A percentile compares a stretch with the other conserved stretches of the same genome.
These are phyloP conservation scores for Xylocopa sonorina DNA, from an alignment of 1,140 invertebrate genomes.

Conservation along the genomic window DNA sequence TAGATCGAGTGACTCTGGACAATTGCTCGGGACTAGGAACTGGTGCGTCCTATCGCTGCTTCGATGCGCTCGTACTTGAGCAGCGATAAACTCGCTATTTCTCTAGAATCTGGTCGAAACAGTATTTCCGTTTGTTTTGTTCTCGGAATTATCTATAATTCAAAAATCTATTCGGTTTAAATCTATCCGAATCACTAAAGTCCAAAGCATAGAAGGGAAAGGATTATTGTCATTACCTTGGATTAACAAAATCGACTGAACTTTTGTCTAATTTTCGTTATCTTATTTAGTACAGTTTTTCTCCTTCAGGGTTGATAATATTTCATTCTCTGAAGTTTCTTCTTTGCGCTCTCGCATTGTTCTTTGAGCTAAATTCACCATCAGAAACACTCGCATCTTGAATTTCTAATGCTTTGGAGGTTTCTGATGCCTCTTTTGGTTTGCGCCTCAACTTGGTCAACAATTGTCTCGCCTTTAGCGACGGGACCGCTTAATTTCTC, in stretches of 20 bases:
- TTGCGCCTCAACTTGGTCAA: too few relatives aligned
- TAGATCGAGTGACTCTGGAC: constrained; percentile 61
- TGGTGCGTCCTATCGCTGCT: constrained; percentile 64
- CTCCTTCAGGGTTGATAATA: background rate
- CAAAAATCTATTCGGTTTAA: background rate
- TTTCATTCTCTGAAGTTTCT: background rate
- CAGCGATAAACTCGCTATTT: constrained; percentile 1
- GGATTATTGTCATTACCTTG: constrained; percentile 15
- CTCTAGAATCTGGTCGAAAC: constrained; percentile 16
- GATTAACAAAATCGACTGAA: background rate
- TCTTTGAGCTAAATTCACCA: background rate
- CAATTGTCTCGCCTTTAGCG: background rate
- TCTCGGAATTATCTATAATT: constrained; percentile 15
- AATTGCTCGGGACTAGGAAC: constrained; percentile 49
- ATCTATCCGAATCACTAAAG: background rate
- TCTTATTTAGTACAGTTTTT: background rate
- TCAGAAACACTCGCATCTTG: background rate
- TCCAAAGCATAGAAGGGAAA: background rate
- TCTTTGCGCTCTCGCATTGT: background rate
- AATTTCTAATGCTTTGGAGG: too few relatives aligned
- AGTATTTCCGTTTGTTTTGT: background rate
- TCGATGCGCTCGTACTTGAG: constrained; percentile 22
- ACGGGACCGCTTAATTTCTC: background rate
- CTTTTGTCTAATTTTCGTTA: background rate
- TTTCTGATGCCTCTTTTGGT: too few relatives aligned